Base-by-base conservation (phyloP, 2,113 vertebrate genomes). In the Cheirogaleus medius region DNA sequence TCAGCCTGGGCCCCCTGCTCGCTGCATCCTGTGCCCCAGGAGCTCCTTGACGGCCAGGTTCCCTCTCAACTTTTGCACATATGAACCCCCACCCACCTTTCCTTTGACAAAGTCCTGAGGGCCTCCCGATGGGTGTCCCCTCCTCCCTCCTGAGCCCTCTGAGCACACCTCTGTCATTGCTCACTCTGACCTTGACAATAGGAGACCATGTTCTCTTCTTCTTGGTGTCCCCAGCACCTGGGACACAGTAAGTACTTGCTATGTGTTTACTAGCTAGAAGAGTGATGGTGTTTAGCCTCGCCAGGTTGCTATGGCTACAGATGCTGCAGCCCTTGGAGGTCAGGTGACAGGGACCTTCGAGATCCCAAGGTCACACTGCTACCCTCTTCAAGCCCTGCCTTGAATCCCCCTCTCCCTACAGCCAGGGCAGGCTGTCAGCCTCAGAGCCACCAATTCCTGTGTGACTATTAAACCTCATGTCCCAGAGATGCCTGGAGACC, bases 271-370 rank as follows among this genome's bases (percentile, higher is more conserved):
- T 88, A 54, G 83, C 63, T 37, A 54, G 25, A 94, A 29, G 32
- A 91, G 15, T 11, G 4, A 81, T 42, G 6, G 10, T 81, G 49
- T 89, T 91, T 82, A 73, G 10, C n/a, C 47, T 86, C 4, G 7
- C 34, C 32, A 27, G 64, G 44, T 96, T 92, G 58, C 87, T 77
- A 17, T 83, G 71, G 85, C 83, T 94, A 56, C 58, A 96, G 60
- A 63, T 29, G 52, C n/a, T 32, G 63, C 52, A 18, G 29, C 49
- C 74, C 66, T 54, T 83, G 29, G 15, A 81, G 17, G 69, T 77
- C 44, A 69, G 21, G 27, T n/a, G 49, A 52, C 47, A 11, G 60
- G 58, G 74, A 81, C 74, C 66, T 60, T 83, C 23, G 23, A 84
- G 11, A 58, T 77, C 37, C 52, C 90, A 90, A 80, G 63, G 80